A percentile compares a stretch with the other conserved stretches of the same genome.
Conservation (phyloP, 2,888 invertebrate species). For the Odontocolon sp. region DNA sequence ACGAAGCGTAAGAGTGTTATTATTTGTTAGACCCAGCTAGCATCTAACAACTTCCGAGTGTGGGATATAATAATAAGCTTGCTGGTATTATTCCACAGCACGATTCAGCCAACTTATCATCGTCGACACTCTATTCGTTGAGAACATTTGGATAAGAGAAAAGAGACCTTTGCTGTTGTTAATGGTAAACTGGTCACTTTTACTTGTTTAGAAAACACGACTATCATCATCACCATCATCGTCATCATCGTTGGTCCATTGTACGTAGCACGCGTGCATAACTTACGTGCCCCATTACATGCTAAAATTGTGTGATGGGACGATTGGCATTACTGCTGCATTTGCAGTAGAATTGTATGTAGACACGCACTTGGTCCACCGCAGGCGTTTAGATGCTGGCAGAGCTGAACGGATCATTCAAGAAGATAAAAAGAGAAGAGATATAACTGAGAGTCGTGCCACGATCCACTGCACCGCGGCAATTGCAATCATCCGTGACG, state of each 20-base stretch:
- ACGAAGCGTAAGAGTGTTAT: background rate
- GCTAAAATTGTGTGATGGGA: background rate
- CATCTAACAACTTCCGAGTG: conserved; percentile 9
- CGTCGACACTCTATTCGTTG: too few species aligned
- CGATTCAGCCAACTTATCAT: background rate
- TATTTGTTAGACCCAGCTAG: background rate
- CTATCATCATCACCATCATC: conserved; percentile 2
- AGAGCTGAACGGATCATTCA: background rate
- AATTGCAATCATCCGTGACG: conserved; percentile 22
- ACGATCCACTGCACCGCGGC: conserved; percentile 8
- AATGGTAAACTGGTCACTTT: background rate
- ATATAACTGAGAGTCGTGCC: background rate
- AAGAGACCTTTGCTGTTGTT: conserved; percentile 6
- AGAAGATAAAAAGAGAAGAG: conserved; percentile 9
- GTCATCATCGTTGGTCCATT: background rate
- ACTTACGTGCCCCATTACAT: too few species aligned
- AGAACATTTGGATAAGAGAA: too few species aligned
- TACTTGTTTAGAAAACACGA: conserved; percentile 1
- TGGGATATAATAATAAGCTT: background rate
- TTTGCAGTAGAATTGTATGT: too few species aligned
- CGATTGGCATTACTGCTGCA: background rate
- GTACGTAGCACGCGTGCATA: background rate
- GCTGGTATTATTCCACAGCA: background rate
- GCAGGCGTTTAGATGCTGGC: conserved; percentile 4
- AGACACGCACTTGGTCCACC: background rate